Evolutionary conservation across 1,140 invertebrate genomes (phyloP), one percentile per base, ranked within the genome.

Genomic region (Drosophila santomea): DNA sequence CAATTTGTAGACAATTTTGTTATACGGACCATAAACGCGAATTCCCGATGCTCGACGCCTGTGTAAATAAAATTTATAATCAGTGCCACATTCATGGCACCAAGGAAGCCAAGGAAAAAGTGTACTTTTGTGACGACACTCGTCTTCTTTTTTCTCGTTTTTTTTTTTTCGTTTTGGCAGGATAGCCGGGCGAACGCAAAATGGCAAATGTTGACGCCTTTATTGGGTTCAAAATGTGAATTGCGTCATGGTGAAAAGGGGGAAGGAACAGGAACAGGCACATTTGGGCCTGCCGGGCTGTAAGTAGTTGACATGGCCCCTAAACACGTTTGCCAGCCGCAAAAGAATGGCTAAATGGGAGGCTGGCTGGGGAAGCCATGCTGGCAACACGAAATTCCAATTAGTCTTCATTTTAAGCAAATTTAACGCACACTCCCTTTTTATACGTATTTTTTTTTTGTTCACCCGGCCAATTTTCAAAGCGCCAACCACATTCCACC

Each of bases 31-130:
- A 78, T 78, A 78, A 78, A 78, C 75, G 74, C 75, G 47, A 77
- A 77, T 77, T 77, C 74, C 74, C 75, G 59, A 72, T 78, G 52
- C 74, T 78, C 74, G 58, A 78, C 66, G 74, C 75, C 74, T 72
- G 74, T 78, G 74, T 78, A 78, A 78, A 78, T 78, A 78, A 78
- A 78, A 78, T 78, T 72, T 78, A 78, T 78, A 78, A 78, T 78
- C 75, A 78, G 64, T 60, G 56, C 63, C 56, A 62, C 28, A 17
- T 32, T 48, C 62, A 58, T 3, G 25, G 55, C 45, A 25, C 55
- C 1, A 60, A 67, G 52, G 66, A 71, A 72, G 52, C 68, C 64
- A 32, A 32, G 36, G 23, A 56, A 52, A 48, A 71, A 69, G 28
- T 36, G 28, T 48, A 36, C 44, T 69, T 71, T 36, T 71, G 51